Evolutionary conservation across 2,888 invertebrate species (phyloP).

Genomic region (Protonemura montana): DNA sequence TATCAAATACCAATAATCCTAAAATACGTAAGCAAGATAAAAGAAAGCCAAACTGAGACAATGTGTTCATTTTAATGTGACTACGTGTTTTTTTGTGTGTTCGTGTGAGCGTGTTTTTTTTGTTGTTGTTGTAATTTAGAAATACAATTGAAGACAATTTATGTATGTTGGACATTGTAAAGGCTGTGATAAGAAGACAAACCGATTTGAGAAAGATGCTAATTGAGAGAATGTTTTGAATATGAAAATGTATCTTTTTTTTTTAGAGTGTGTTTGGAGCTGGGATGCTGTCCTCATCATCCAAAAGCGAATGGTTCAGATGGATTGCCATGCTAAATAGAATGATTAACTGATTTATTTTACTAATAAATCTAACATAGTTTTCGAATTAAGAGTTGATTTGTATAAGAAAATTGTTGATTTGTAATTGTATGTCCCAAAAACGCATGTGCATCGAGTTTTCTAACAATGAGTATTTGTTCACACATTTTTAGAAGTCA

Average conservation of each 20-base stretch:
- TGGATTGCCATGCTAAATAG: background rate
- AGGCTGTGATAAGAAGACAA: background rate
- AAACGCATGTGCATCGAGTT: too few relatives aligned
- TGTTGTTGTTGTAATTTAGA: background rate
- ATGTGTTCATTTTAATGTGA: background rate
- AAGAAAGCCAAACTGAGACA: background rate
- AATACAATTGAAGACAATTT: constrained; percentile 19
- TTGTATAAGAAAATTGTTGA: background rate
- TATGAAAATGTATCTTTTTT: background rate
- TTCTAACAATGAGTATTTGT: too few relatives aligned
- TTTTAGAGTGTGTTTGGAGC: background rate
- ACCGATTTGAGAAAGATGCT: background rate
- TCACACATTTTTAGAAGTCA: too few relatives aligned
- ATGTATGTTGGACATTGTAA: constrained; percentile 21
- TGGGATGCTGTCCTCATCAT: background rate
- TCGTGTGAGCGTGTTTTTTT: background rate
- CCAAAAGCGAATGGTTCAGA: background rate
- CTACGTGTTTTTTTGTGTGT: background rate
- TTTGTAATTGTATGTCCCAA: too few relatives aligned
- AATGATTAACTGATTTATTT: background rate
- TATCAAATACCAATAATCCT: background rate
- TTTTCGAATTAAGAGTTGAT: background rate
- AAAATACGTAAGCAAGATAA: background rate
- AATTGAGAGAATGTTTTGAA: background rate
- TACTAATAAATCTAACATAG: constrained; percentile 9